These are phyloP conservation scores for Shargacucullia verbasci DNA, from an alignment of 2,888 invertebrate species.

Conservation along the genomic window DNA sequence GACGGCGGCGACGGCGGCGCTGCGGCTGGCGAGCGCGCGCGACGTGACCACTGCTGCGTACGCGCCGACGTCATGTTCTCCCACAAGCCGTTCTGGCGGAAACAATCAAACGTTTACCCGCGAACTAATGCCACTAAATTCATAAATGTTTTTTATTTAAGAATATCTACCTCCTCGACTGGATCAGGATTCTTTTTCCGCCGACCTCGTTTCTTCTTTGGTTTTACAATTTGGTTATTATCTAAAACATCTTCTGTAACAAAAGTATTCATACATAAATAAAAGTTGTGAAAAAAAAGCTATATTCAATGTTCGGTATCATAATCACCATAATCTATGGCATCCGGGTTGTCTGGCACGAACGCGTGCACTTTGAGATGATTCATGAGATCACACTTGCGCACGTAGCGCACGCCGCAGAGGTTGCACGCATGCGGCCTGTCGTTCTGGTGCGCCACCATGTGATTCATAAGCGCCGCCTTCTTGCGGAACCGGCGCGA, in stretches of 20 bases:
- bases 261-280: slow-evolving; percentile 14
- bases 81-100: slow-evolving; percentile 75
- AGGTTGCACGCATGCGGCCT: slow-evolving; percentile 94
- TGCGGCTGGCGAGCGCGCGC: slow-evolving; percentile 65
- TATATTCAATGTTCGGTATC: slow-evolving; percentile 18
- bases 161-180: slow-evolving; percentile 68
- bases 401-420: slow-evolving; percentile 94
- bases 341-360: slow-evolving; percentile 91
- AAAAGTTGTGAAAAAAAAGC: too few relatives aligned
- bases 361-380: slow-evolving; percentile 95
- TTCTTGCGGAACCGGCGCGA: slow-evolving; percentile 95
- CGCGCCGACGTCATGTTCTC: slow-evolving; percentile 87
- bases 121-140: too few relatives aligned
- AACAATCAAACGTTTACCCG: background rate
- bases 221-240: slow-evolving; percentile 75
- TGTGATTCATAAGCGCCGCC: slow-evolving; percentile 95
- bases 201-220: slow-evolving; percentile 84
- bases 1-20: slow-evolving; percentile 70
- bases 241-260: slow-evolving; percentile 78
- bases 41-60: slow-evolving; percentile 85
- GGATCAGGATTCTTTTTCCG: slow-evolving; percentile 83
- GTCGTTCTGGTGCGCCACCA: slow-evolving; percentile 96
- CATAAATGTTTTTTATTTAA: too few relatives aligned
- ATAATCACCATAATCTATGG: slow-evolving; percentile 87
- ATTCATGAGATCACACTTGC: slow-evolving; percentile 94